Evolutionary conservation across 2,113 vertebrate genomes (phyloP), one percentile per base, ranked within the genome.

Genomic region (Dromas ardeola): DNA sequence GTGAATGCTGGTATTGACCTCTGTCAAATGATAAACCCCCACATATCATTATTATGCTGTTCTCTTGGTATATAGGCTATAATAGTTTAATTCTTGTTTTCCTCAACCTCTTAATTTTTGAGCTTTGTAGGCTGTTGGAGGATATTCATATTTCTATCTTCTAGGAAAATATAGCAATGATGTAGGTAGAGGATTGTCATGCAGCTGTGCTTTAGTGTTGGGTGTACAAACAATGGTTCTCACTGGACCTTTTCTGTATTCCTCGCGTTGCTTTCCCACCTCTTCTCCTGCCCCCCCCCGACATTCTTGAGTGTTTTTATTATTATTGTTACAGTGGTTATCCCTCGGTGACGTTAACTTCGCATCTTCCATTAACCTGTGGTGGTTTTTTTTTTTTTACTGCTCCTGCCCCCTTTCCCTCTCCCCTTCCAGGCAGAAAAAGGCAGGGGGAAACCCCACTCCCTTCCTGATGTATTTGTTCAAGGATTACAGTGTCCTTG

Each of bases 221-320:
- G 49, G 11, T 53, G 27, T 71, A 30, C 67, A 45, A 52, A 42
- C 18, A n/a, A 1, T 38, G 21, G 29, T 67, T 81, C 69, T 91
- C 34, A 3, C 25, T 67, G 52, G 83, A 59, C 22, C 52, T 32
- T n/a, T 36, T 86, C 47, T 77, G 47, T 76, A 29, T 81, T 91
- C 53, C 49, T 87, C 8, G 27, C 14, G 1, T 50, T 72, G 47
- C 65, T 95, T 92, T 94, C 69, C 42, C 13, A 50, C n/a, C 69
- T 93, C 50, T 82, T 94, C 11, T 43, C 55, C 14, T 88, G 49
- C 36, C 32, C 13, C 18, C 11, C 7, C 29, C 58, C 83, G 79
- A 66, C 20, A 25, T 88, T 95, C 74, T 83, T 59, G 45, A 83
- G 29, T 65, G 34, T 25, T 85, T 92, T 90, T 87, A 29, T 91